Evolutionary conservation across 2,888 invertebrate species (phyloP).

Genomic region (Brassicogethes aeneus): DNA sequence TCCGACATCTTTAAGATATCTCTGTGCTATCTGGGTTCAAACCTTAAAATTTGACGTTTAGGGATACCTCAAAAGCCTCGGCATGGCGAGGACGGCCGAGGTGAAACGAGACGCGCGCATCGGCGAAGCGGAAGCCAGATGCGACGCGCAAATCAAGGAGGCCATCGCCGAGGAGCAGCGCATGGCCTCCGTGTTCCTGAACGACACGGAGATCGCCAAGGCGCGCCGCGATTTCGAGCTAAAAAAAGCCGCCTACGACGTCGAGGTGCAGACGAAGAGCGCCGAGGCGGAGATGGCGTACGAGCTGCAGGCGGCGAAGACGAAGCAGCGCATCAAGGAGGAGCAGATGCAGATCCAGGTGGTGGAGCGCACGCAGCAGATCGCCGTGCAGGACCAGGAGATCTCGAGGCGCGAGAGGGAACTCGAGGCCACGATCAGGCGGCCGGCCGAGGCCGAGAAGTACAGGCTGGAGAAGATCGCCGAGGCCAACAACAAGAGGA

Average conservation of each 20-base stretch:
- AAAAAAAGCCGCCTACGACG: conserved; percentile 94
- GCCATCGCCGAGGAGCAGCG: conserved; percentile 94
- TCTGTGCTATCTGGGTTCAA: no score
- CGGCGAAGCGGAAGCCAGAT: conserved; percentile 92
- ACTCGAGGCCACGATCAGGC: conserved; percentile 83
- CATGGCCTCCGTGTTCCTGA: conserved; percentile 87
- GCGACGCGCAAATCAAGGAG: conserved; percentile 87
- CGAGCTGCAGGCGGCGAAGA: conserved; percentile 90
- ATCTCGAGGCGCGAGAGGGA: conserved; percentile 86
- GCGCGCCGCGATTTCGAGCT: conserved; percentile 94
- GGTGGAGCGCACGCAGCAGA: conserved; percentile 60
- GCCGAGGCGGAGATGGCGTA: conserved; percentile 93
- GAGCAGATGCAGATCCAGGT: conserved; percentile 88
- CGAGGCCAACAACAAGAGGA: conserved; percentile 80
- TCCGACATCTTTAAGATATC: no score
- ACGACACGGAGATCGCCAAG: conserved; percentile 96
- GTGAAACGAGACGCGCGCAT: conserved; percentile 94
- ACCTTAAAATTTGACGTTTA: no score
- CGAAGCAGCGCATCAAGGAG: conserved; percentile 83
- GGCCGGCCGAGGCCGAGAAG: conserved; percentile 95
- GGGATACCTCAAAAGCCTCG: conserved; percentile 90
- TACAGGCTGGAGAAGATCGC: conserved; percentile 84
- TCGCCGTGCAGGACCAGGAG: conserved; percentile 93
- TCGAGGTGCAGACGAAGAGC: conserved; percentile 90
- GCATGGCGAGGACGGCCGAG: conserved; percentile 90